Base-by-base conservation (phyloP, 2,888 invertebrate species). In the Mycogona germanica region DNA sequence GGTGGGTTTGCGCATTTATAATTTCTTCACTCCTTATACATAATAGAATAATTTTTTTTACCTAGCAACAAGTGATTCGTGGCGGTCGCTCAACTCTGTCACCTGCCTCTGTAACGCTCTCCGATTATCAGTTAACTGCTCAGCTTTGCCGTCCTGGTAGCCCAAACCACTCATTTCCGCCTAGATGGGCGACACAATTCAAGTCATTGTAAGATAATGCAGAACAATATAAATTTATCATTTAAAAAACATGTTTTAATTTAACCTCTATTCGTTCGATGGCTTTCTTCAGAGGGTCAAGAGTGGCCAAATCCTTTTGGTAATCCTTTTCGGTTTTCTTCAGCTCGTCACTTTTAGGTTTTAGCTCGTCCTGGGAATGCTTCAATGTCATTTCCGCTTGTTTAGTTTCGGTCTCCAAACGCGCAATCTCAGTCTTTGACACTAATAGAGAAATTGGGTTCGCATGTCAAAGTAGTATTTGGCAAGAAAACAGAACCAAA, bases 321-420 rank as follows among this genome's bases (percentile, higher is more conserved):
- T 52, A 51, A 23, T 52, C 48, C 23, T 35, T 38, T 59, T 82
- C 79, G 58, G 80, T 81, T 51, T 75, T 73, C 55, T 78, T 77
- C 63, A 83, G 73, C 60, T 86, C 84, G 14, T 70, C 71, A 66
- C 81, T 75, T 63, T 85, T 81, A 38, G 75, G 74, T 51, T 73
- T 76, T 21, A 92, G 70, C 30, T 81, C 72, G 47, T 72, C 73
- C 53, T 76, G 76, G 4, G 75, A 76, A 62, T 84, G 81, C 23
- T 73, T 73, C 60, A 82, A 69, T 66, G 81, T 81, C 84, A 88
- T 87, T 53, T 78, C 76, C 19, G 82, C 80, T 60, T 84, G 83
- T 60, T 87, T 81, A 12, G 80, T 78, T 58, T 84, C 82, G 0
- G 89, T 91, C 57, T 82, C 78, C 0, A 86, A 83, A 64, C 82